A percentile compares a stretch with the other conserved stretches of the same genome.
phyloP scores from a whole-genome alignment of 2,113 vertebrate species.

The Erythrocercus mccallii region DNA sequence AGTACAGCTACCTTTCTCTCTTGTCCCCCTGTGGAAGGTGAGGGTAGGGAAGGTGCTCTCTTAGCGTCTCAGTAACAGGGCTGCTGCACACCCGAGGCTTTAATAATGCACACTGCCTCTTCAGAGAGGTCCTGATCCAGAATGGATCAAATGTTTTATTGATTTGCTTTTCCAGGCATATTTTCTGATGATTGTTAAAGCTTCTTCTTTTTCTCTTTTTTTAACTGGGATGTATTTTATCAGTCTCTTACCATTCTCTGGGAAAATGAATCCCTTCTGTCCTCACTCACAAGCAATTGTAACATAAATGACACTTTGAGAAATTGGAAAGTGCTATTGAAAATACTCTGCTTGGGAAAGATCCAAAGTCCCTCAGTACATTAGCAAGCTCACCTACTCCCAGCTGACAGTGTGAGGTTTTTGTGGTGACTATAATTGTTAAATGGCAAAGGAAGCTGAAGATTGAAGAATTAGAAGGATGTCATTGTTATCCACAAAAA shows the following conservation, averaged over 20 bases:
- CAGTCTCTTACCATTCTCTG: not conserved
- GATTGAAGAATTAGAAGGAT: not conserved
- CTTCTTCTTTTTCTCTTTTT: not conserved
- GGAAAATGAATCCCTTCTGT: not conserved
- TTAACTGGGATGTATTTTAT: not conserved
- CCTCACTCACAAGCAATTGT: not conserved
- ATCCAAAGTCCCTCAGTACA: not conserved
- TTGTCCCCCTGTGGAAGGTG: not conserved
- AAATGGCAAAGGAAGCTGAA: not conserved
- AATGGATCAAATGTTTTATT: slow-evolving; percentile 6
- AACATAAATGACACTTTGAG: not conserved
- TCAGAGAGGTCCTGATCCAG: not conserved
- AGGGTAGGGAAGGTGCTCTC: not conserved
- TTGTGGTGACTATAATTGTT: not conserved
- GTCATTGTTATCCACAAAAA: not conserved
- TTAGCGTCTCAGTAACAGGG: not conserved
- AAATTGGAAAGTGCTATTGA: not conserved
- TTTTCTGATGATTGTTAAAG: not conserved
- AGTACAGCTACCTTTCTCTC: not conserved
- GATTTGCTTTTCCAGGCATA: not conserved
- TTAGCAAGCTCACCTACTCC: not conserved
- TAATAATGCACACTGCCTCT: not conserved
- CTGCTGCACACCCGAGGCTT: not conserved
- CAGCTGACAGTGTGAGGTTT: not conserved
- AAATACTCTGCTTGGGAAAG: not conserved